Conservation (phyloP, 2,888 invertebrate species). For the Rhagonycha fulva region DNA sequence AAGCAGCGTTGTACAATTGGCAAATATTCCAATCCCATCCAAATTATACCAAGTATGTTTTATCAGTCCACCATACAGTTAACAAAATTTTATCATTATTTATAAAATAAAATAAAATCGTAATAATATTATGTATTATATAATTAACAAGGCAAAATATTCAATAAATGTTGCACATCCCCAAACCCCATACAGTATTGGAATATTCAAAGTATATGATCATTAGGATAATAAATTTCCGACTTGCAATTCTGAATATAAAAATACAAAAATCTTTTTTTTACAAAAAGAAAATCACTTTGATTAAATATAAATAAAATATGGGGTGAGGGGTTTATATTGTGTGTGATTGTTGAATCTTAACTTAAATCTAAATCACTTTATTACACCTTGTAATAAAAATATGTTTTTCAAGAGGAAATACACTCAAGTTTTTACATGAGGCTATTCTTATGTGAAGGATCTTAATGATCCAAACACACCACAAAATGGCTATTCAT, state of each 20-base stretch:
- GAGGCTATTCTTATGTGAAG: slow-evolving; percentile 34
- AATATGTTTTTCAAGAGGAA: slow-evolving; percentile 16
- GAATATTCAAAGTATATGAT: slow-evolving; percentile 2
- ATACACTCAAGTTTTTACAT: slow-evolving; percentile 22
- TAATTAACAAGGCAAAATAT: background rate
- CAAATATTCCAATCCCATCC: slow-evolving; percentile 19
- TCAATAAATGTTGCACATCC: slow-evolving; percentile 1
- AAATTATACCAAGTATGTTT: slow-evolving; percentile 15
- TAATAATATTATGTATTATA: background rate
- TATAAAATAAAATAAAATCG: background rate
- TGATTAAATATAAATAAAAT: background rate
- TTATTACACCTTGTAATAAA: slow-evolving; percentile 19
- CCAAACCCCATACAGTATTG: slow-evolving; percentile 3
- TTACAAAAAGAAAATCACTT: background rate
- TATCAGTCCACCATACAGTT: slow-evolving; percentile 17
- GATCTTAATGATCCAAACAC: slow-evolving; percentile 27
- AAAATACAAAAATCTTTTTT: slow-evolving; percentile 9
- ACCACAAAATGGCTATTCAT: slow-evolving; percentile 31
- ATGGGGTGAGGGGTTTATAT: background rate
- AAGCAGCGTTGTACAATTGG: slow-evolving; percentile 27
- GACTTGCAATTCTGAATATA: slow-evolving; percentile 1
- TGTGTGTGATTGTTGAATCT: background rate
- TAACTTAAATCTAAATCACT: slow-evolving; percentile 11
- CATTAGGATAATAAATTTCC: background rate
- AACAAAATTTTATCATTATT: slow-evolving; percentile 9